Percentiles rank a stretch among this genome's conserved stretches.
Conservation (phyloP, 2,797 vertebrate genomes). For the Meriones psammophilus region DNA sequence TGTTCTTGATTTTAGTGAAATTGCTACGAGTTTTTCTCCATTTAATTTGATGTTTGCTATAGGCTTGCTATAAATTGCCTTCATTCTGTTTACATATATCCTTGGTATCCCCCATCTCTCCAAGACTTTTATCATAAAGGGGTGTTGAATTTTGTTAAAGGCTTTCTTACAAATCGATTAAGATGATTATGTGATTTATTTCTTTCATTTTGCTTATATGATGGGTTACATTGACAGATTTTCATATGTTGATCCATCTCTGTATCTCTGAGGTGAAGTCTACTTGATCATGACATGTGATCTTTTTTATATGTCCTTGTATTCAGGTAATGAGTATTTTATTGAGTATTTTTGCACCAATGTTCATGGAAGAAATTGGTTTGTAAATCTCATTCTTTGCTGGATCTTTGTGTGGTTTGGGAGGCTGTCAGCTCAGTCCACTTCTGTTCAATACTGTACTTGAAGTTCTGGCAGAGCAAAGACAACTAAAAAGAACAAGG, state of each 20-base stretch:
- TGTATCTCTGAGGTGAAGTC: neutral
- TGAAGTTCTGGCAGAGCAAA: neutral
- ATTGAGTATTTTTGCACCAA: neutral
- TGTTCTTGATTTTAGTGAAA: neutral
- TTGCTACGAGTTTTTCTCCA: neutral
- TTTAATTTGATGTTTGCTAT: neutral
- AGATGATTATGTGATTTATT: neutral
- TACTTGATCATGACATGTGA: neutral
- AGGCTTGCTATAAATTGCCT: neutral
- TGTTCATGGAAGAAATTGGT: neutral
- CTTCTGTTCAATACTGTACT: neutral
- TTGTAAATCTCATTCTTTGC: neutral
- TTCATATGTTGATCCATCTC: neutral
- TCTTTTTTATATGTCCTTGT: neutral
- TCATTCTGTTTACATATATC: neutral
- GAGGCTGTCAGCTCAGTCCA: neutral
- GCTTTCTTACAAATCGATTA: neutral
- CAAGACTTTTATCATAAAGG: neutral
- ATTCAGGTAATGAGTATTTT: neutral
- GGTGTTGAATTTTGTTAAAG: neutral
- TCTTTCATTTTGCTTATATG: neutral
- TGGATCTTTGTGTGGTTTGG: neutral
- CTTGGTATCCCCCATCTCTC: neutral
- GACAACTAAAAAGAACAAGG: neutral
- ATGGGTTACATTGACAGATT: neutral